Evolutionary conservation across 2,113 vertebrate species (phyloP).

Genomic region (Pelecanoides urinatrix): DNA sequence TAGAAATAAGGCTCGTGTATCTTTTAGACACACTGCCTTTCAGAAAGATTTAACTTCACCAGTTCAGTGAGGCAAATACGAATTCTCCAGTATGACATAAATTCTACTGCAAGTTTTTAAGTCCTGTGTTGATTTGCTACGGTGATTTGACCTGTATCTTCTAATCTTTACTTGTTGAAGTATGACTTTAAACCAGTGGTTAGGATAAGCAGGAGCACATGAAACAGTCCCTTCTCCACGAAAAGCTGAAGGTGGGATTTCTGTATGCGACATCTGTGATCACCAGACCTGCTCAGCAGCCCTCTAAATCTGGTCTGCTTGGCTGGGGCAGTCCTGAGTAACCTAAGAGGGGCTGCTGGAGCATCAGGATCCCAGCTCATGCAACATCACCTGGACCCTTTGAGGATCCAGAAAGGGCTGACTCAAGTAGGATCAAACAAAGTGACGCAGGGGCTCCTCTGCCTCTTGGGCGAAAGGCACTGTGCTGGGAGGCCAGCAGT

Average conservation of each 20-base stretch:
- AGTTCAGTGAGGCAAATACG: neutral
- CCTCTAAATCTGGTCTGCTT: neutral
- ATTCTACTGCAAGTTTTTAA: neutral
- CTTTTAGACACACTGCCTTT: neutral
- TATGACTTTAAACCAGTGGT: neutral
- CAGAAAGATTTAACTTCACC: neutral
- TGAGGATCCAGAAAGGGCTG: neutral
- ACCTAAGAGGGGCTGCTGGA: fast-evolving
- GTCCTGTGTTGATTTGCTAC: neutral
- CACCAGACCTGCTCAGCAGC: neutral
- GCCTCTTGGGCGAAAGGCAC: neutral
- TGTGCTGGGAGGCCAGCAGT: neutral
- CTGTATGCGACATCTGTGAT: neutral
- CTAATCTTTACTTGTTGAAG: neutral
- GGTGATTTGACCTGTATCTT: neutral
- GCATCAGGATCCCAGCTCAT: neutral
- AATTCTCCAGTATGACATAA: neutral
- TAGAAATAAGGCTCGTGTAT: neutral
- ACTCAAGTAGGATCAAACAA: neutral
- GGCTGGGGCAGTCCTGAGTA: neutral
- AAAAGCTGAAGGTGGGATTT: neutral
- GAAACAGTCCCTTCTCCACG: neutral
- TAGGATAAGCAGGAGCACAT: neutral
- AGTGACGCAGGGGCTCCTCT: neutral
- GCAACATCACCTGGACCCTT: neutral